Evolutionary conservation across 1,140 invertebrate species (phyloP).

Genomic region (Pygmarrhopalites habei): DNA sequence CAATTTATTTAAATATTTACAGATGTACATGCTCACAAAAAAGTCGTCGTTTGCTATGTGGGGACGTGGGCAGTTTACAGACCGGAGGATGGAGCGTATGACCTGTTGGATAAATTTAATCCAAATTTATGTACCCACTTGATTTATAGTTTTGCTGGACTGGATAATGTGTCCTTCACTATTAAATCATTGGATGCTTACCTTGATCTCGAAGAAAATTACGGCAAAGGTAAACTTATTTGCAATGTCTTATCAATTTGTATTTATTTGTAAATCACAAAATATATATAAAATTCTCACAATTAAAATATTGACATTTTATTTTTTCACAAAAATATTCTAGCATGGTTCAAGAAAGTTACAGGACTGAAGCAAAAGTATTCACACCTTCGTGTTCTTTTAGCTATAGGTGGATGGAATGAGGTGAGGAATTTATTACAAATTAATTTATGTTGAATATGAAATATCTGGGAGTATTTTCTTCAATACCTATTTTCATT

Average conservation of each 20-base stretch:
- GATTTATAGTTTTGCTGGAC: slow-evolving; percentile 77
- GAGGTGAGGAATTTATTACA: too few species aligned
- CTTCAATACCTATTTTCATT: too few species aligned
- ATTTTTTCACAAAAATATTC: slow-evolving; percentile 16
- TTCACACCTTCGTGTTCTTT: slow-evolving; percentile 64
- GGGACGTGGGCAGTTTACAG: slow-evolving; percentile 70
- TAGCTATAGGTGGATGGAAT: slow-evolving; percentile 84
- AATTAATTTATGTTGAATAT: too few species aligned
- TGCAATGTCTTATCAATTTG: neutral
- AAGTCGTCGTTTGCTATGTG: slow-evolving; percentile 69
- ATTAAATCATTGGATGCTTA: slow-evolving; percentile 64
- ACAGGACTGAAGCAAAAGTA: slow-evolving; percentile 58
- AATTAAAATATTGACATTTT: neutral
- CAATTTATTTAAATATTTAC: too few species aligned
- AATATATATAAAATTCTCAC: neutral
- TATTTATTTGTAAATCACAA: neutral
- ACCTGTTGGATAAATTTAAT: slow-evolving; percentile 48
- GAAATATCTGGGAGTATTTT: too few species aligned
- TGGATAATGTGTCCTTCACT: slow-evolving; percentile 56
- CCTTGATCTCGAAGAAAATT: slow-evolving; percentile 63
- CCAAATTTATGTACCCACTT: slow-evolving; percentile 77
- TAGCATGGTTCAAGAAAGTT: slow-evolving; percentile 60
- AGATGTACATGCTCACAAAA: slow-evolving; percentile 46
- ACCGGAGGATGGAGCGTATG: slow-evolving; percentile 48
- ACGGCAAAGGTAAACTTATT: slow-evolving; percentile 46